Conservation (phyloP, 2,888 invertebrate genomes). For the Sicus ferrugineus region DNA sequence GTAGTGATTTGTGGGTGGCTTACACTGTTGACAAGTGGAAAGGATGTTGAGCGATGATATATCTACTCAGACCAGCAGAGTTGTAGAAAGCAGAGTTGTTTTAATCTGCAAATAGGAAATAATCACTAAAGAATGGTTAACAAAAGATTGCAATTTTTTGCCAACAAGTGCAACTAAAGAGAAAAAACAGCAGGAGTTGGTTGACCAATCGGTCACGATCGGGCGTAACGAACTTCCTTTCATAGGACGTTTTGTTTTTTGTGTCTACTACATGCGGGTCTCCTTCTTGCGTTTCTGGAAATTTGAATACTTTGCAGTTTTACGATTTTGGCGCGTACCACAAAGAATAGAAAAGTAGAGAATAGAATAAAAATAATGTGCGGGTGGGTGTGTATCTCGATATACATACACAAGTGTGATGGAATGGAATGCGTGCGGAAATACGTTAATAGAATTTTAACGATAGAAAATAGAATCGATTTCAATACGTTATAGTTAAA, state of each 20-base stretch:
- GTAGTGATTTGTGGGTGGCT: not conserved
- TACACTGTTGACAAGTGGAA: not conserved
- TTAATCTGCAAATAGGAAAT: slow-evolving; percentile 29
- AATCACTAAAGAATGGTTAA: slow-evolving; percentile 19
- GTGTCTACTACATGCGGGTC: not conserved
- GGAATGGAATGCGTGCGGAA: not conserved
- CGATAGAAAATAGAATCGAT: too few relatives aligned
- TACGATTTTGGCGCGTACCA: slow-evolving; percentile 1
- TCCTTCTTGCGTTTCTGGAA: not conserved
- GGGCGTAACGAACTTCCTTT: not conserved
- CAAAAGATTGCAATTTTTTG: slow-evolving; percentile 16
- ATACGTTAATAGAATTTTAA: slow-evolving; percentile 3
- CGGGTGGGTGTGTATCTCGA: not conserved
- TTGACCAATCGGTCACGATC: not conserved
- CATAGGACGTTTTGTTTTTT: not conserved
- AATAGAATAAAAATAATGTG: too few relatives aligned
- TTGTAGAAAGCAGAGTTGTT: slow-evolving; percentile 7
- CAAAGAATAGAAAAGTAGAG: not conserved
- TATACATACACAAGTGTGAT: too few relatives aligned
- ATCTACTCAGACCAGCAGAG: too few relatives aligned
- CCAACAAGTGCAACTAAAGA: not conserved
- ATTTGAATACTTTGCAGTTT: not conserved
- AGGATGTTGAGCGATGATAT: too few relatives aligned
- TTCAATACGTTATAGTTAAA: too few relatives aligned
- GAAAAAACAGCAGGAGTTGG: not conserved